Base-by-base conservation (phyloP, 2,797 vertebrate species). In the Tokudaia muenninki region DNA sequence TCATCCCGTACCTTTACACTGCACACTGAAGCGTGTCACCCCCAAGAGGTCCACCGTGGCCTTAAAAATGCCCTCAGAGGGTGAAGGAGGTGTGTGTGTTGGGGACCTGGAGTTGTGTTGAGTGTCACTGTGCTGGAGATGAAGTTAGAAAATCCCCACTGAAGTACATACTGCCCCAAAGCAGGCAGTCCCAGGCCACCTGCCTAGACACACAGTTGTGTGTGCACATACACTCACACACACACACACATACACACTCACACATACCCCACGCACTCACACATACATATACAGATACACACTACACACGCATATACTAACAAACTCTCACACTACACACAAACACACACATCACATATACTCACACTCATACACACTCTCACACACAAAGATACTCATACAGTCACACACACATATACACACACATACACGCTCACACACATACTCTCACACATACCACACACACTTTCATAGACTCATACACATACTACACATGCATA, bases 1-100 rank as follows among this genome's bases (percentile, higher is more conserved):
- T 77, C 70, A 81, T 72, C 70, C 65, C 82, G 80, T 55, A 92
- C 93, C 87, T 96, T 92, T 92, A 92, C 82, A 96, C 90, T 95
- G 81, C 50, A 94, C 61, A 52, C 65, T 59, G 22, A 67, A 86
- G 86, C 19, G 0, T 61, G 34, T 75, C 13, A 72, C 87, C 63
- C 75, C 88, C 19, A 22, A 65, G 92, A 94, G 87, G 95, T 61
- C 52, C 19, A 50, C 90, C 78, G 78, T 78, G 47, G 55, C 88
- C 67, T 61, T 89, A 22, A 67, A 65, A 94, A 90, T 37, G 44
- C 44, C 50, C 41, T 6, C 1, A 2, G 22, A 91, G 50, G 21
- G 75, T 75, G 59, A 90, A 52, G 59, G n/a, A 84, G 63, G 22
- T 50, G 9, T 0, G 0, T 26, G 22, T 57, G 61, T 52, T 34